A percentile compares a stretch with the other conserved stretches of the same genome.
Conservation (phyloP, 1,140 invertebrate genomes). For the Diorhabda sublineata region DNA sequence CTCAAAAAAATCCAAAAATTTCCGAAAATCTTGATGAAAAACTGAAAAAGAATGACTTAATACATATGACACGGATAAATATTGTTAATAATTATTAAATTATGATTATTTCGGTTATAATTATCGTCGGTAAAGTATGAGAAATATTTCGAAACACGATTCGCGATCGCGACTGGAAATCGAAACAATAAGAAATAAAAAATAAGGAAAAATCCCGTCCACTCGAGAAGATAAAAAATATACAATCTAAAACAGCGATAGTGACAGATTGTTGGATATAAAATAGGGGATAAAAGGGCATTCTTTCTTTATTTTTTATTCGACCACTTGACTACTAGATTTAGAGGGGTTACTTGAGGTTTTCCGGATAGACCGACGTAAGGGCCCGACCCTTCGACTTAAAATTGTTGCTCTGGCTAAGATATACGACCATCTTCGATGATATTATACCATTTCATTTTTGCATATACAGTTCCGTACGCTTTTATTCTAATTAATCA, state of each 20-base stretch:
- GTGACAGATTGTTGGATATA: conserved; percentile 15
- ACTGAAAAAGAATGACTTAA: too few relatives aligned
- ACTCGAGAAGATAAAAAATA: neutral
- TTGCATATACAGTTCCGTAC: neutral
- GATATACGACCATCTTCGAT: neutral
- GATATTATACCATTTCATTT: neutral
- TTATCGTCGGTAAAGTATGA: too few relatives aligned
- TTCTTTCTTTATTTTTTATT: conserved; percentile 17
- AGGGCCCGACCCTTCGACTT: conserved; percentile 1
- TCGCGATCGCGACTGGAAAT: too few relatives aligned
- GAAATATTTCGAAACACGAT: too few relatives aligned
- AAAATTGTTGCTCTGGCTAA: neutral
- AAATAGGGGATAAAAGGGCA: conserved; percentile 18
- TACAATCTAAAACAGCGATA: conserved; percentile 12
- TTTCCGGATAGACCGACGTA: neutral
- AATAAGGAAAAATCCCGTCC: too few relatives aligned
- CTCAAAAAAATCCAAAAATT: too few relatives aligned
- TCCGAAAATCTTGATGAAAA: too few relatives aligned
- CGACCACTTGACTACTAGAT: conserved; percentile 17
- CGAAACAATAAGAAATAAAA: too few relatives aligned
- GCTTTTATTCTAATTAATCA: neutral
- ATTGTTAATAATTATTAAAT: too few relatives aligned
- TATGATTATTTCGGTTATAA: too few relatives aligned
- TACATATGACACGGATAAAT: too few relatives aligned
- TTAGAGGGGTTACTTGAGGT: conserved; percentile 16